Evolutionary conservation across 1,140 invertebrate species (phyloP).

Genomic region (Hestina assimilis): DNA sequence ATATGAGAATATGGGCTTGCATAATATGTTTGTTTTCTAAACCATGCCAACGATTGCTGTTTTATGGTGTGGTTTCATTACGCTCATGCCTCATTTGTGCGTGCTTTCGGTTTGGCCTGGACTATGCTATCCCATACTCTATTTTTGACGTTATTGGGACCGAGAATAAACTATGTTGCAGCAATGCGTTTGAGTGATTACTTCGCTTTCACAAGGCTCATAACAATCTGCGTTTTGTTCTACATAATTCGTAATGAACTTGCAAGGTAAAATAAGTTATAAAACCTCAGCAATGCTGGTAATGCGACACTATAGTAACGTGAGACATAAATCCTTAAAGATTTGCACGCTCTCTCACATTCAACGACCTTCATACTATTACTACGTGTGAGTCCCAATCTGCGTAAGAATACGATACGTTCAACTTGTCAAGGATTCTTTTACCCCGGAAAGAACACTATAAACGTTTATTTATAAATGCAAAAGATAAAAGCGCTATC

Average conservation of each 20-base stretch:
- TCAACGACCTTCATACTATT: slow-evolving; percentile 20
- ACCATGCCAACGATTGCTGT: slow-evolving; percentile 40
- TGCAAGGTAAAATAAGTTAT: too few relatives aligned
- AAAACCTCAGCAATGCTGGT: slow-evolving; percentile 1
- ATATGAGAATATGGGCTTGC: slow-evolving; percentile 14
- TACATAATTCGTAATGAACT: background rate
- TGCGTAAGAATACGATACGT: background rate
- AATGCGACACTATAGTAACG: slow-evolving; percentile 21
- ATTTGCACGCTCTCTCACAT: slow-evolving; percentile 11
- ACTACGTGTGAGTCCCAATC: slow-evolving; percentile 19
- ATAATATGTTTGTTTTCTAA: slow-evolving; percentile 47
- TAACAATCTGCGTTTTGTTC: background rate
- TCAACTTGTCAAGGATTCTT: slow-evolving; percentile 1
- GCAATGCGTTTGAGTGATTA: slow-evolving; percentile 13
- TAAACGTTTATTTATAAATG: background rate
- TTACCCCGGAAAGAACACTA: background rate
- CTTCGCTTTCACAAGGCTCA: slow-evolving; percentile 1
- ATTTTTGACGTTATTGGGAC: slow-evolving; percentile 45
- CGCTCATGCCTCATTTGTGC: slow-evolving; percentile 47
- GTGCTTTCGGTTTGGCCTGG: slow-evolving; percentile 37
- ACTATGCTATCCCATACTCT: slow-evolving; percentile 37
- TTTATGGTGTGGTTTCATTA: slow-evolving; percentile 50
- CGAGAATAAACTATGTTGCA: slow-evolving; percentile 37
- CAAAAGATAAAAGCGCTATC: background rate
- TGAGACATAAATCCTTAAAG: slow-evolving; percentile 20